Percentiles rank a stretch among this genome's conserved stretches.
Evolutionary conservation across 2,113 vertebrate species (phyloP).

Genomic region (Okapia johnstoni): DNA sequence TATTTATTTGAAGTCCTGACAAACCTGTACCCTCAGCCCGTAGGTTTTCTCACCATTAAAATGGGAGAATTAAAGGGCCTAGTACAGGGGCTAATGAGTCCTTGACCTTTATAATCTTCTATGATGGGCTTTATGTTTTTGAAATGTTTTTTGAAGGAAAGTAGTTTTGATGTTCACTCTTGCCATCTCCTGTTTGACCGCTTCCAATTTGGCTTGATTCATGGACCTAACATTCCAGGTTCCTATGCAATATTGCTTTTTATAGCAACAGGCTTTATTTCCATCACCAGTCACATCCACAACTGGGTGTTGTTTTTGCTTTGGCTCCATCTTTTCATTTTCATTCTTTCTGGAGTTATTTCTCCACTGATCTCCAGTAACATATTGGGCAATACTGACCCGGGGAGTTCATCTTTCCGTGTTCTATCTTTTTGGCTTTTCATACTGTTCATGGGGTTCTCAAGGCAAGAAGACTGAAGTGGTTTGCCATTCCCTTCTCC

Average conservation of each 20-base stretch:
- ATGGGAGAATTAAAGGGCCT: background rate
- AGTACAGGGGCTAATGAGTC: background rate
- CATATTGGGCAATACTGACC: fast-evolving
- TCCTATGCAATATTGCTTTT: background rate
- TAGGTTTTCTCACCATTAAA: background rate
- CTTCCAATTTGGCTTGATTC: background rate
- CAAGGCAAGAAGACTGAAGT: background rate
- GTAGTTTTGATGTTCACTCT: background rate
- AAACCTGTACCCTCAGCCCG: background rate
- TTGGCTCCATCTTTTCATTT: background rate
- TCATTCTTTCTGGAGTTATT: background rate
- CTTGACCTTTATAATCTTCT: background rate
- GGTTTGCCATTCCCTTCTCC: background rate
- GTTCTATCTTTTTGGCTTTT: background rate
- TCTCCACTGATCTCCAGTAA: background rate
- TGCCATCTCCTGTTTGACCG: background rate
- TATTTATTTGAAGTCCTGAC: background rate
- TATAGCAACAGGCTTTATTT: background rate
- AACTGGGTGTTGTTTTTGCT: background rate
- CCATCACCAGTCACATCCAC: background rate
- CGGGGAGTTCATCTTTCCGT: background rate
- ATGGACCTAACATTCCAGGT: background rate
- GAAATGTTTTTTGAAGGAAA: background rate
- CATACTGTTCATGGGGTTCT: background rate
- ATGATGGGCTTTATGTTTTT: background rate